Base-by-base conservation (phyloP, 1,140 invertebrate genomes). In the Eciton burchellii region DNA sequence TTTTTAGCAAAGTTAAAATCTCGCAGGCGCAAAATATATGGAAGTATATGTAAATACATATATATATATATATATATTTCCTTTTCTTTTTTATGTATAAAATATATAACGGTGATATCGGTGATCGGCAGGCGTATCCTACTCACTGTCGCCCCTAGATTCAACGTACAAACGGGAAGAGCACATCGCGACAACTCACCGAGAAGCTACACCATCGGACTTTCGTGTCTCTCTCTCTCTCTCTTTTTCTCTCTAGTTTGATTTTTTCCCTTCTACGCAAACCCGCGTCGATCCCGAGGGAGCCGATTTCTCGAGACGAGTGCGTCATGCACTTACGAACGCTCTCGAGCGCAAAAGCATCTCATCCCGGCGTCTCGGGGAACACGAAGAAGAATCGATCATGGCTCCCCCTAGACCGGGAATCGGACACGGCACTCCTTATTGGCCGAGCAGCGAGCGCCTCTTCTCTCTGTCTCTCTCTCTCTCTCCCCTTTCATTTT, bases 121-220 rank as follows among this genome's bases (percentile, higher is more conserved):
- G 57, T 6, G 72, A 74, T 62, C 35, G 43, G 59, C 57, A 70
- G 29, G 84, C n/a, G 62, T 35, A 6, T 66, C 35, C 82, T 52
- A 41, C 41, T 66, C 77, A 73, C 57, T 62, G 35, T 63, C 72
- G 68, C 86, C 63, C 82, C 89, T 91, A 88, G 72, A 89, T 89
- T 83, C 83, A 87, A 90, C 84, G 90, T 85, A 90, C 82, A 85
- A 88, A 90, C 68, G 85, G 86, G 70, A 89, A 90, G 89, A 90
- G 73, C 86, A 86, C 56, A 76, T 77, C 77, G 66, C 74, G 71
- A 84, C 47, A 56, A 73, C 74, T 87, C 72, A 65, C 56, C 35
- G 77, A 65, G 49, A 77, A 77, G 19, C n/a, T 56, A 66, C 21
- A 66, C 49, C 49, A 62, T 70, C 35, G 6, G 6, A 2, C n/a